phyloP scores from a whole-genome alignment of 2,888 invertebrate species.

The Andrena bucephala region DNA sequence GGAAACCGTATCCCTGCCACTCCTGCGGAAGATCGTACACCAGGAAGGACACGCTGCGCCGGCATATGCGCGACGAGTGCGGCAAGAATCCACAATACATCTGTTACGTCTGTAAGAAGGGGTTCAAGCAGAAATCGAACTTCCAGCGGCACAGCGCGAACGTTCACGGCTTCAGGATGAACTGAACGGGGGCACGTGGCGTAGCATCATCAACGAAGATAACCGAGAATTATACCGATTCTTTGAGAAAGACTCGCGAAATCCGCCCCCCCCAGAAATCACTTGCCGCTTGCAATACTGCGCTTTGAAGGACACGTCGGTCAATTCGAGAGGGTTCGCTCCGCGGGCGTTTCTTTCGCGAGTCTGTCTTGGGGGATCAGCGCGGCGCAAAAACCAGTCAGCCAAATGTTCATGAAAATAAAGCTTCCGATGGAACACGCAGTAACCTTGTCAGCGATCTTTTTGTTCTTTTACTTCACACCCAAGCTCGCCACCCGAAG shows the following conservation, averaged over 20 bases:
- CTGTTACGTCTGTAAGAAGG: constrained; percentile 89
- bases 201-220: not conserved
- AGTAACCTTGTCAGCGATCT: not conserved
- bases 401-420: constrained; percentile 24
- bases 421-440: constrained; percentile 17
- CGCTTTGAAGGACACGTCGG: not conserved
- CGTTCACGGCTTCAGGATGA: constrained; percentile 73
- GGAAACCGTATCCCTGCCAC: constrained; percentile 74
- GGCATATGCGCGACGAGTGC: constrained; percentile 92
- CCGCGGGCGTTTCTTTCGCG: not conserved
- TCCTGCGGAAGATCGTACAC: constrained; percentile 78
- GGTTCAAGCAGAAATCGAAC: constrained; percentile 88
- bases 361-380: not conserved
- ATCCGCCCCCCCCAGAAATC: not conserved
- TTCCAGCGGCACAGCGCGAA: constrained; percentile 80
- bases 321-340: not conserved
- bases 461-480: constrained; percentile 33
- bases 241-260: not conserved
- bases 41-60: constrained; percentile 90
- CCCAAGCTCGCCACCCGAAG: constrained; percentile 21
- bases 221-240: not conserved
- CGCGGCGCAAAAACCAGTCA: not conserved
- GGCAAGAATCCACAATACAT: constrained; percentile 90
- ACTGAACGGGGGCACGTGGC: not conserved
- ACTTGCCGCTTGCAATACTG: not conserved